These are phyloP conservation scores for Falco berigora DNA, from an alignment of 2,797 vertebrate species.

Conservation along the genomic window DNA sequence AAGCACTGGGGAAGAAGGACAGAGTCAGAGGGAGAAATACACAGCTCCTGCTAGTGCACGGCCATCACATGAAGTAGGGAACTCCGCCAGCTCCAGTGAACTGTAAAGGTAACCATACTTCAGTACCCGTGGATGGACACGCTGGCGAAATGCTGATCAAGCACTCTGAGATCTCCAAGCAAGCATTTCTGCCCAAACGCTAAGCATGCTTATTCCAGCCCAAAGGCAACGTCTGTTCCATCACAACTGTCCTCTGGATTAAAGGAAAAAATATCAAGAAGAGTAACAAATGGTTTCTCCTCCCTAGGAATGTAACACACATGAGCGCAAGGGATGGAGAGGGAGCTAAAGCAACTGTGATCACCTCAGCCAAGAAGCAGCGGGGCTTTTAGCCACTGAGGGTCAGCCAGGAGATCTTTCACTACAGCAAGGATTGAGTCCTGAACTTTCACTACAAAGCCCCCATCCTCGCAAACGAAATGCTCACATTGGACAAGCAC, in stretches of 20 bases:
- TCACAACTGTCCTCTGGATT: background rate
- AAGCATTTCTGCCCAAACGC: conserved; percentile 11
- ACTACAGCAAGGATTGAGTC: background rate
- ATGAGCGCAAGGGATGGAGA: background rate
- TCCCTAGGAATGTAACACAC: background rate
- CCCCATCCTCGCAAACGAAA: background rate
- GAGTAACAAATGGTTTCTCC: background rate
- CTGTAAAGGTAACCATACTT: conserved; percentile 14
- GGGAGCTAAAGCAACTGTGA: background rate
- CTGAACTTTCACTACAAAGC: background rate
- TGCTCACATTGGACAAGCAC: background rate
- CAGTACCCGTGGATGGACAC: background rate
- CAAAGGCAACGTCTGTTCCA: conserved; percentile 6
- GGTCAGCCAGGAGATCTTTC: background rate
- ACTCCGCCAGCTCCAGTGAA: conserved; percentile 10
- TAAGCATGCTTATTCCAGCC: conserved; percentile 24
- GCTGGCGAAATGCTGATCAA: background rate
- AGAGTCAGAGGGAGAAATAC: background rate
- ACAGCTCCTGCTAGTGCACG: background rate
- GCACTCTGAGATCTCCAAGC: background rate
- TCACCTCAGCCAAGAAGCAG: background rate
- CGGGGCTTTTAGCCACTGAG: background rate
- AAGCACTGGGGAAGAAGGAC: background rate
- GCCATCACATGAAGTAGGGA: background rate
- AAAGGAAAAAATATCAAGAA: background rate